These are phyloP conservation scores for Tachysurus fulvidraco DNA, from an alignment of 2,113 vertebrate species.

Conservation along the genomic window DNA sequence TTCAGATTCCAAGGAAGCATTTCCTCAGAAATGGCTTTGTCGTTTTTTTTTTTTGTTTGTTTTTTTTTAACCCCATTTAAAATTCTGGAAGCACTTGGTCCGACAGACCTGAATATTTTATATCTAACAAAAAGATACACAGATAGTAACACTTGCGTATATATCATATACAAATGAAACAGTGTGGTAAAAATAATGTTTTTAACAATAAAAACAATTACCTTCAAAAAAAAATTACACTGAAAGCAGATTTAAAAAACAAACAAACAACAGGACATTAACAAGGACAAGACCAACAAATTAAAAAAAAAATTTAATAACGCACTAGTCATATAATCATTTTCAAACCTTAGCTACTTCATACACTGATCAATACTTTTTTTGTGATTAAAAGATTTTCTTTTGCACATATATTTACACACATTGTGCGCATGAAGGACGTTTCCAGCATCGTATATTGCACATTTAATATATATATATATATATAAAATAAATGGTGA, in stretches of 20 bases:
- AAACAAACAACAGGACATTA: conserved; percentile 45
- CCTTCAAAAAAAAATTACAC: conserved; percentile 43
- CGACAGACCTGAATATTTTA: conserved; percentile 39
- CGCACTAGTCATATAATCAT: conserved; percentile 19
- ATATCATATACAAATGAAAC: conserved; percentile 59
- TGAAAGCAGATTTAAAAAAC: conserved; percentile 37
- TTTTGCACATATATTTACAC: conserved; percentile 67
- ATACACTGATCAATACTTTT: background rate
- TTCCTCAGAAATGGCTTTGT: conserved; percentile 55
- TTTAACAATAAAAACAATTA: conserved; percentile 54
- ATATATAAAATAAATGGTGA: conserved; percentile 9
- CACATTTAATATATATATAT: conserved; percentile 70
- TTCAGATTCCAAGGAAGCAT: conserved; percentile 47
- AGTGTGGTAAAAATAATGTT: conserved; percentile 43
- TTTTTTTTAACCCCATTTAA: conserved; percentile 9
- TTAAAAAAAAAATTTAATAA: no score
- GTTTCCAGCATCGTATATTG: conserved; percentile 68
- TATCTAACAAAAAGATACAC: conserved; percentile 52
- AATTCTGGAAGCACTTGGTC: conserved; percentile 58
- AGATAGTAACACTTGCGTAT: conserved; percentile 49
- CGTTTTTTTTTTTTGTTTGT: conserved; percentile 20
- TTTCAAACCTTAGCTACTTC: conserved; percentile 28
- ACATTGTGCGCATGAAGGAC: conserved; percentile 57
- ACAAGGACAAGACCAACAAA: conserved; percentile 45
- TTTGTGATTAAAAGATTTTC: conserved; percentile 62